Evolutionary conservation across 2,113 vertebrate species (phyloP).

Genomic region (Chamaea fasciata): DNA sequence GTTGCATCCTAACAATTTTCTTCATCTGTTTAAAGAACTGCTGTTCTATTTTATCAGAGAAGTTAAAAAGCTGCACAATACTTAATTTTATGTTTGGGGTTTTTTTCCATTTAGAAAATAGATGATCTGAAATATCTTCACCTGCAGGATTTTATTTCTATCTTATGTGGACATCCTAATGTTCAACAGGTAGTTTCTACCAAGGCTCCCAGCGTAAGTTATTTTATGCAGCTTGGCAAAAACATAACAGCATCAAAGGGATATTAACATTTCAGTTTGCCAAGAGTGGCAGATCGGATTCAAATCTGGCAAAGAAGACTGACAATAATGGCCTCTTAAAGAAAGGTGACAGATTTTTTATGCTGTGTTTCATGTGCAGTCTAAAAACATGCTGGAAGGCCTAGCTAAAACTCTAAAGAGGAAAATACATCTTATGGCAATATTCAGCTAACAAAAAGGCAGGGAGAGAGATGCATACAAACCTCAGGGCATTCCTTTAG

Average conservation of each 20-base stretch:
- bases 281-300: slow-evolving; percentile 36
- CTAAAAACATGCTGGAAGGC: slow-evolving; percentile 27
- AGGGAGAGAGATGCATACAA: neutral
- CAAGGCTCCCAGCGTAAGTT: neutral
- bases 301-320: slow-evolving; percentile 36
- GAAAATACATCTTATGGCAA: slow-evolving; percentile 5
- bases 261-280: slow-evolving; percentile 45
- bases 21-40: neutral
- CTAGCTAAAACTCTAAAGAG: slow-evolving; percentile 17
- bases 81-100: neutral
- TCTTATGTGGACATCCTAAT: neutral
- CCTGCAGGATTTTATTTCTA: neutral
- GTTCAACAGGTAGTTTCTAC: neutral
- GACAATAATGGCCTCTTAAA: slow-evolving; percentile 33
- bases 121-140: neutral
- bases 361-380: slow-evolving; percentile 16
- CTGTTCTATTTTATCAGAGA: neutral
- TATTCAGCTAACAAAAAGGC: neutral
- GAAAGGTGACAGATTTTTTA: slow-evolving; percentile 54
- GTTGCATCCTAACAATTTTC: neutral
- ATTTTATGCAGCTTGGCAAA: slow-evolving; percentile 21
- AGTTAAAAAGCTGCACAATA: neutral
- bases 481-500: neutral
- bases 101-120: neutral
- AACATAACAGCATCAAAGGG: slow-evolving; percentile 7